A percentile compares a stretch with the other conserved stretches of the same genome.
Conservation (phyloP, 1,140 invertebrate genomes). For the Calycopis cecrops region DNA sequence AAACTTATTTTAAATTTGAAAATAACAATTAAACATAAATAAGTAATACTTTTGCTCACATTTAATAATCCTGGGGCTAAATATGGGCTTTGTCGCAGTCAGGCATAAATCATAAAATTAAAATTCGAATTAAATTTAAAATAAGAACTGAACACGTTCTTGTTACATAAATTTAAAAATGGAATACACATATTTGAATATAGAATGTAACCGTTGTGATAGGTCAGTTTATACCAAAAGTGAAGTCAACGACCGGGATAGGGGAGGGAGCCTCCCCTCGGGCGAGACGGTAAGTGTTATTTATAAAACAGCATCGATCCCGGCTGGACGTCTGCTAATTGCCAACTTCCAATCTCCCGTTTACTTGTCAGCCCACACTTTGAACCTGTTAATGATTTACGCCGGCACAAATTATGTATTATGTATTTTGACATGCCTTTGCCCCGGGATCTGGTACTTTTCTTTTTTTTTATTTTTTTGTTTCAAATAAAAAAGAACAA, state of each 20-base stretch:
- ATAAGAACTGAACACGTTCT: neutral
- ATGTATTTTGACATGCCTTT: neutral
- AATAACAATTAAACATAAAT: no score
- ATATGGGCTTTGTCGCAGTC: no score
- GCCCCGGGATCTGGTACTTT: neutral
- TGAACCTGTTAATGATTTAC: slow-evolving; percentile 15
- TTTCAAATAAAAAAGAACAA: no score
- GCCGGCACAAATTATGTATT: neutral
- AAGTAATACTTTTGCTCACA: no score
- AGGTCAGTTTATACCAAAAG: slow-evolving; percentile 15
- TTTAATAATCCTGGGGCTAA: no score
- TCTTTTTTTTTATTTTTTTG: no score
- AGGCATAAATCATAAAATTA: no score
- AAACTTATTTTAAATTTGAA: no score
- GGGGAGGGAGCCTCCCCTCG: slow-evolving; percentile 16
- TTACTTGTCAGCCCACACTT: slow-evolving; percentile 9
- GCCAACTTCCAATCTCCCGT: slow-evolving; percentile 15
- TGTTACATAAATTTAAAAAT: no score
- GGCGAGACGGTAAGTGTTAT: slow-evolving; percentile 30
- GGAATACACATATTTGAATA: neutral
- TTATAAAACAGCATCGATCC: slow-evolving; percentile 38
- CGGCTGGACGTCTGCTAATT: slow-evolving; percentile 27
- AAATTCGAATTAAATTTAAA: neutral
- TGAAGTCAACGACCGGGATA: slow-evolving; percentile 25
- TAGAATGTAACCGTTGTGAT: slow-evolving; percentile 1